phyloP scores from a whole-genome alignment of 1,140 invertebrate genomes.

The Euura saliciscinereae region DNA sequence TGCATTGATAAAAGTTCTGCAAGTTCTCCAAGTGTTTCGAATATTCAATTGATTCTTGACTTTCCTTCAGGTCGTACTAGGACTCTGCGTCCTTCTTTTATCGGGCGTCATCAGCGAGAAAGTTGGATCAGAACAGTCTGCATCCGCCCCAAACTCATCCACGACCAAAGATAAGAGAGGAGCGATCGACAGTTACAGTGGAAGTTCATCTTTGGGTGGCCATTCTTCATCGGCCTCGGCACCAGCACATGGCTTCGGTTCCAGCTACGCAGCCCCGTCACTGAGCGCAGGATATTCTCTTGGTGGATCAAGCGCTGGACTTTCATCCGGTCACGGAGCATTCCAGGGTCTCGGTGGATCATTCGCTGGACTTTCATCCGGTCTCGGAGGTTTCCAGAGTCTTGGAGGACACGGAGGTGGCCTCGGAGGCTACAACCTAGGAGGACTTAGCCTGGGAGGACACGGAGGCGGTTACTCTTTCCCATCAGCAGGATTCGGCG shows the following conservation, averaged over 20 bases:
- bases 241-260: slow-evolving; percentile 20
- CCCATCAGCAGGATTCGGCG: slow-evolving; percentile 21
- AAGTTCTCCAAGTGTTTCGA: neutral
- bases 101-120: slow-evolving; percentile 34
- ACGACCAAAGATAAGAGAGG: slow-evolving; percentile 50
- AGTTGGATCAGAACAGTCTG: neutral
- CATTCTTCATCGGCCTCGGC: slow-evolving; percentile 28
- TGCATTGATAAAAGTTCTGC: neutral
- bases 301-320: neutral
- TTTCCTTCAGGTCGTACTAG: slow-evolving; percentile 41
- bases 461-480: neutral
- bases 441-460: slow-evolving; percentile 10
- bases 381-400: slow-evolving; percentile 17
- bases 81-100: slow-evolving; percentile 31
- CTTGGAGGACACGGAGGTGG: slow-evolving; percentile 21
- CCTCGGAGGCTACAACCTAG: slow-evolving; percentile 30
- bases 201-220: slow-evolving; percentile 15
- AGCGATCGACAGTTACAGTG: slow-evolving; percentile 32
- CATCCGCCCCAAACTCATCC: neutral
- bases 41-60: no score
- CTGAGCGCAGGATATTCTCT: neutral
- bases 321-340: neutral
- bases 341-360: slow-evolving; percentile 12
- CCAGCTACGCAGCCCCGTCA: slow-evolving; percentile 16
- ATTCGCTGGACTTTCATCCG: slow-evolving; percentile 13